These are phyloP conservation scores for Palythoa heliodiscus DNA, from an alignment of 92 coral and sea anemone species.

Conservation along the genomic window DNA sequence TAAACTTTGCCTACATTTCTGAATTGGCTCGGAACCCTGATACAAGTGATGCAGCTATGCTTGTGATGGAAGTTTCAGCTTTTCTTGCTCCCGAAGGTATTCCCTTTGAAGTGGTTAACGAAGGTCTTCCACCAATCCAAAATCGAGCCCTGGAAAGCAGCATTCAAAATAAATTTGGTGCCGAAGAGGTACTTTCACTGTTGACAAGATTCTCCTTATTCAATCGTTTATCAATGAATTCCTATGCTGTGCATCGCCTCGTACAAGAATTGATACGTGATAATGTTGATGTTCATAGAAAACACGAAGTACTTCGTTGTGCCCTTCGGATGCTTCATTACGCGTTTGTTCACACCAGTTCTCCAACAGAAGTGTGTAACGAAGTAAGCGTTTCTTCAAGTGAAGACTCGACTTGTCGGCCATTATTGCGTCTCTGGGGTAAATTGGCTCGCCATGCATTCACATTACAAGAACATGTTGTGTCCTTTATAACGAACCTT, in stretches of 20 bases:
- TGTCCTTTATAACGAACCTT: conserved; percentile 18
- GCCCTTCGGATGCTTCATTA: conserved; percentile 66
- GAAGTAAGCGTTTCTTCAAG: conserved; percentile 35
- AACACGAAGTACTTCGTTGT: conserved; percentile 48
- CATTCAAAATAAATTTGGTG: conserved; percentile 43
- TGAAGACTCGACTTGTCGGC: conserved; percentile 48
- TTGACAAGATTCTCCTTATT: conserved; percentile 85
- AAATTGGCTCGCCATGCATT: conserved; percentile 66
- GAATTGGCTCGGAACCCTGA: conserved; percentile 47
- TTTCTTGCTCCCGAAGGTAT: conserved; percentile 74
- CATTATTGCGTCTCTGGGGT: conserved; percentile 68
- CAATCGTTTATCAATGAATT: conserved; percentile 57
- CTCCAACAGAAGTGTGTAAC: conserved; percentile 56
- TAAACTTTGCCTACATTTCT: conserved; percentile 69
- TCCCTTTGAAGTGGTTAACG: conserved; percentile 74
- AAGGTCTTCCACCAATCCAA: conserved; percentile 58
- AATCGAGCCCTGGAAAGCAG: conserved; percentile 37
- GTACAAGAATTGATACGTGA: conserved; percentile 89
- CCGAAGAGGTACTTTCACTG: conserved; percentile 59
- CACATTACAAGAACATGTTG: conserved; percentile 62
- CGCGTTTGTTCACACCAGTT: conserved; percentile 60
- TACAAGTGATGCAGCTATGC: conserved; percentile 54
- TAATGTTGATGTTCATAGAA: conserved; percentile 35
- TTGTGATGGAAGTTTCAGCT: conserved; percentile 75
- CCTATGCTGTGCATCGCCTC: conserved; percentile 81